phyloP scores from a whole-genome alignment of 2,888 invertebrate genomes.

The Eubasilissa splendida region DNA sequence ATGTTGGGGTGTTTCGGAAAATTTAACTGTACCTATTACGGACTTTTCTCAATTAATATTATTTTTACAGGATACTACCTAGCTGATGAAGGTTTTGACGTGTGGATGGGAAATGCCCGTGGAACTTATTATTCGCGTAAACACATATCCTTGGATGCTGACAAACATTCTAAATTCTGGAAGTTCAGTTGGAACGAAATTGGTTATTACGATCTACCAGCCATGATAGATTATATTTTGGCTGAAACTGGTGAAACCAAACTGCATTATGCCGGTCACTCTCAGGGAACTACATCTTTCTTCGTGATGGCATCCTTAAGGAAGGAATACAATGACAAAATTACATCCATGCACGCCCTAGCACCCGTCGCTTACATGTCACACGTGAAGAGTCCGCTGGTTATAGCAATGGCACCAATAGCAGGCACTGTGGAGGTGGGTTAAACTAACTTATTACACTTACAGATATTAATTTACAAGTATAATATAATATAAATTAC shows the following conservation, averaged over 20 bases:
- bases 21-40: too few relatives aligned
- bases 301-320: slow-evolving; percentile 74
- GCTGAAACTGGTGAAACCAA: slow-evolving; percentile 71
- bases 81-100: slow-evolving; percentile 74
- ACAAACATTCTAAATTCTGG: slow-evolving; percentile 63
- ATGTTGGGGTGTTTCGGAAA: too few relatives aligned
- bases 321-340: slow-evolving; percentile 75
- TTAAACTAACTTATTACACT: not conserved
- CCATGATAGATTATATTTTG: slow-evolving; percentile 80
- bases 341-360: slow-evolving; percentile 73
- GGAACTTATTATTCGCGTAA: slow-evolving; percentile 74
- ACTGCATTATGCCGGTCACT: slow-evolving; percentile 82
- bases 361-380: slow-evolving; percentile 75
- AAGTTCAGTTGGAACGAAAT: slow-evolving; percentile 83
- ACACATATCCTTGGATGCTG: slow-evolving; percentile 65
- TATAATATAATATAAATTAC: too few relatives aligned
- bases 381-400: slow-evolving; percentile 69
- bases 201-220: slow-evolving; percentile 82
- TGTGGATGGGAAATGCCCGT: slow-evolving; percentile 82
- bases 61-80: slow-evolving; percentile 61
- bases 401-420: slow-evolving; percentile 68
- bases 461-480: too few relatives aligned
- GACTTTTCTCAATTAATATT: not conserved
- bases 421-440: slow-evolving; percentile 69
- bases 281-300: slow-evolving; percentile 78